Evolutionary conservation across 1,140 invertebrate species (phyloP).

Genomic region (Metaphire vulgaris): DNA sequence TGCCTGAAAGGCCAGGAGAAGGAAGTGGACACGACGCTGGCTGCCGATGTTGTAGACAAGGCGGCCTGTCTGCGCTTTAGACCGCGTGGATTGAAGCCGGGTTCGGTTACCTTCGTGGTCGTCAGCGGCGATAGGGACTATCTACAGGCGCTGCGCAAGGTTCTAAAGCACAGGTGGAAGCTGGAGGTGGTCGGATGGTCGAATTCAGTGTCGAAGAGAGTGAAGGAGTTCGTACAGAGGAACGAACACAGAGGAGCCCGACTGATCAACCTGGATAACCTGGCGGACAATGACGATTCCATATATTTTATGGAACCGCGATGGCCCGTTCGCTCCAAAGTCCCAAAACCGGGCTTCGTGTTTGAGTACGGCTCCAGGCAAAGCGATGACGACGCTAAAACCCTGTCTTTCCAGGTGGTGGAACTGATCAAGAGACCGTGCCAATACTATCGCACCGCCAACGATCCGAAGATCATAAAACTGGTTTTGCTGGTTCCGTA

Average conservation of each 20-base stretch:
- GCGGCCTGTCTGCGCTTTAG: neutral
- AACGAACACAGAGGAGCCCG: neutral
- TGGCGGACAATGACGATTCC: neutral
- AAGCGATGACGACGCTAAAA: neutral
- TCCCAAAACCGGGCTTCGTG: neutral
- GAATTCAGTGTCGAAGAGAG: neutral
- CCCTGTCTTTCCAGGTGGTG: neutral
- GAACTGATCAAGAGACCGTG: neutral
- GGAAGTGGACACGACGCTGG: neutral
- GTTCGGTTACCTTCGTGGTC: neutral
- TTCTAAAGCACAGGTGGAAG: neutral
- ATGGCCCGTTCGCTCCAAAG: neutral
- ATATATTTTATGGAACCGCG: neutral
- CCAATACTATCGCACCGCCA: neutral
- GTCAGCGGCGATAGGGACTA: neutral
- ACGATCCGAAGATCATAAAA: neutral
- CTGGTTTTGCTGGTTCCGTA: neutral
- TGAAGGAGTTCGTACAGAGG: neutral
- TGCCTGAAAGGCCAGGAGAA: neutral
- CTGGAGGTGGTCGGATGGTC: neutral
- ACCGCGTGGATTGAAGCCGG: neutral
- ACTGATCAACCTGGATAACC: neutral
- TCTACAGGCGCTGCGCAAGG: neutral
- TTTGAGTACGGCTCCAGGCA: neutral
- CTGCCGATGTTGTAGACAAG: neutral